Evolutionary conservation across 1,140 invertebrate genomes (phyloP), one percentile per base, ranked within the genome.

Genomic region (Atta texana): DNA sequence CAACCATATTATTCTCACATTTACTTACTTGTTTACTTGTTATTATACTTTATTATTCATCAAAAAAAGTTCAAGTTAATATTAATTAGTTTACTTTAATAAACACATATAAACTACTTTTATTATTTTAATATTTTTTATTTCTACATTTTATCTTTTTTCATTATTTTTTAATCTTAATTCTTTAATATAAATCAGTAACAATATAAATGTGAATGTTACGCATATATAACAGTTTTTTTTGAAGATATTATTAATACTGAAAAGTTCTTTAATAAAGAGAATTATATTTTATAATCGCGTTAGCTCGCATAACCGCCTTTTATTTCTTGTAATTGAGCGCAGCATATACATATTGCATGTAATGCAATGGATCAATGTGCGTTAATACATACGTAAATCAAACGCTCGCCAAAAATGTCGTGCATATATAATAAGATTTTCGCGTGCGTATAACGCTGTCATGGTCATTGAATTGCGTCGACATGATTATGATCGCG

Each of bases 381-480:
- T 76, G 59, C 72, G 28, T 34, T 76, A 77, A 31, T 14, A 61
- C 31, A 69, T 74, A 84, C 68, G 51, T 87, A 87, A 82, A 84
- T 87, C 78, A 87, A 80, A 61, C 16, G 34, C 21, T 61, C 24
- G 85, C 78, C 78, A 87, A 87, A 80, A 87, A 84, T 84, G 44
- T 69, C 53, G 44, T 71, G 68, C 44, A 87, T 72, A 64, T 87
- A 87, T 72, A 82, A 64, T 72, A 28, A 28, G 21, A 76, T 55
- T 85, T 53, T 72, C 31, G 49, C 24, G 24, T 14, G n/a, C 28
- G 28, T 63, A 51, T 53, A 66, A 28, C n/a, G 12, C 18, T 49
- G 53, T 49, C 68, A 61, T 72, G 34, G 53, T 72, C 68, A 72
- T 72, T 61, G 34, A 69, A 69, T 80, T 81, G 49, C 77, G n/a